Conservation (phyloP, 2,113 vertebrate genomes). For the Xerus inauris region DNA sequence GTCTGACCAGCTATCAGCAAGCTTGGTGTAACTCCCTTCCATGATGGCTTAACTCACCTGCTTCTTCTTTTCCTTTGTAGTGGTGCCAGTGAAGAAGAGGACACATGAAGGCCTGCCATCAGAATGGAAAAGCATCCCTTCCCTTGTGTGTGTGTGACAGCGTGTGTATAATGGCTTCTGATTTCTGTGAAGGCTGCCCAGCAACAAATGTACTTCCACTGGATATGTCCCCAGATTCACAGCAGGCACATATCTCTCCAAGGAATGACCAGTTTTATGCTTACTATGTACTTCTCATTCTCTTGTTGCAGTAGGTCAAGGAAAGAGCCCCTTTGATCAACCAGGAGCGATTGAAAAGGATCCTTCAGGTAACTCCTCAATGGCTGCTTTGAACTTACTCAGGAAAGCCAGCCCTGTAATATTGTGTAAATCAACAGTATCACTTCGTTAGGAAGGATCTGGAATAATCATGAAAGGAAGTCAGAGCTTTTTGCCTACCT, state of each 20-base stretch:
- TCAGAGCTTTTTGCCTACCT: neutral
- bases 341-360: neutral
- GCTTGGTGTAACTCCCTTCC: neutral
- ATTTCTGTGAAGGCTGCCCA: constrained; percentile 67
- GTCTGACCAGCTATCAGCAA: too few relatives aligned
- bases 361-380: neutral
- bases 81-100: constrained; percentile 71
- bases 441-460: constrained; percentile 27
- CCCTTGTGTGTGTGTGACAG: constrained; percentile 60
- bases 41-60: constrained; percentile 2
- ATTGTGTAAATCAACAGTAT: neutral
- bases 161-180: constrained; percentile 59
- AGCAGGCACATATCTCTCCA: neutral
- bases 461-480: constrained; percentile 33
- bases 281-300: constrained; percentile 12
- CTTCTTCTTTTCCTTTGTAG: constrained; percentile 68
- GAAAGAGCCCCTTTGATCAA: neutral
- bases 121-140: neutral
- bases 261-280: neutral
- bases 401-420: constrained; percentile 49
- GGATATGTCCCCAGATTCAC: neutral
- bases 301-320: neutral
- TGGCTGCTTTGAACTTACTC: constrained; percentile 66
- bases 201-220: constrained; percentile 12
- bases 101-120: constrained; percentile 69